Evolutionary conservation across 2,888 invertebrate species (phyloP), one percentile per base, ranked within the genome.

Genomic region (Laothoe populi): DNA sequence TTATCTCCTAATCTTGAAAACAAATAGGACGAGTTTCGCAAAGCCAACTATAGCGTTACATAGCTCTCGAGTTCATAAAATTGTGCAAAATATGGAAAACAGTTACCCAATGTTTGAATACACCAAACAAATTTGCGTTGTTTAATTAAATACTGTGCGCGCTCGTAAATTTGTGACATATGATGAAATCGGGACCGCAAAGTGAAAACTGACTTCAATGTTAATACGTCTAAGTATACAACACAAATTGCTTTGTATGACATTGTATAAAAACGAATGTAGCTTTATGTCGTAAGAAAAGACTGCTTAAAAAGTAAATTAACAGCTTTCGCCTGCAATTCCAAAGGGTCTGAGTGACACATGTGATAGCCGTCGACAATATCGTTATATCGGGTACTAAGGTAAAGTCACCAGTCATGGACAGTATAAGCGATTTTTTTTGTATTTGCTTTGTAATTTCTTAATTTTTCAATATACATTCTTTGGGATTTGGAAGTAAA

Each of bases 41-140:
- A n/a, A 49, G 26, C 26, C 8, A 21, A 46, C 11, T 46, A 24
- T 10, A 19, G 16, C 49, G 31, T 35, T 10, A 46, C 31, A 35
- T 23, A 48, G 11, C 35, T 19, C 19, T 35, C 19, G 19, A 35
- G 35, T 53, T 21, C 21, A 35, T 53, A 53, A 53, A 53, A 53
- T 53, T 35, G 53, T 53, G 35, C 19, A 31, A 53, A 44, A 53
- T 53, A 11, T 19, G 16, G 53, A 49, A 3, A 49, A 49, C 3
- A 7, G 23, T 60, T 60, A 53, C 31, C 21, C n/a, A 61, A 53
- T 31, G 31, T 45, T 16, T 35, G 26, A 57, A 40, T 46, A 40
- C 31, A 23, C 48, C 8, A 40, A 38, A 60, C n/a, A 60, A 60
- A 38, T 49, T 49, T 26, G 38, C 38, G 16, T 19, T 42, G 42